Conservation (phyloP, 2,888 invertebrate genomes). For the Watsonalla cultraria region DNA sequence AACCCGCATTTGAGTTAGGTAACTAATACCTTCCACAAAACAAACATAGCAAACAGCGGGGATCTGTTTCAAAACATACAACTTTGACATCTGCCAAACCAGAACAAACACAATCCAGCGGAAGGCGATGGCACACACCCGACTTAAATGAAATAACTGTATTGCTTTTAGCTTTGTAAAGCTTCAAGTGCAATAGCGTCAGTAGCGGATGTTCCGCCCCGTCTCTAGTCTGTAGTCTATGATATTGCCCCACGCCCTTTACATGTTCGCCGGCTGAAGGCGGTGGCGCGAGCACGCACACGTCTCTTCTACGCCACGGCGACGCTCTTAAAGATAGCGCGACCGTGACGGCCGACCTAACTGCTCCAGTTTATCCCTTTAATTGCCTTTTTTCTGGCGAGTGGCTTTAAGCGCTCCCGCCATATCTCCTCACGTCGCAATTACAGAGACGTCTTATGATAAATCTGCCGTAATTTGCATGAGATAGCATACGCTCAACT, state of each 20-base stretch:
- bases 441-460: slow-evolving; percentile 78
- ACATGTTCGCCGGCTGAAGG: slow-evolving; percentile 66
- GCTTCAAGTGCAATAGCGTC: slow-evolving; percentile 77
- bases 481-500: slow-evolving; percentile 79
- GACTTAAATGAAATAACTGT: slow-evolving; percentile 79
- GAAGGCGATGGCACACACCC: slow-evolving; percentile 72
- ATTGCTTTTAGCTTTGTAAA: slow-evolving; percentile 78
- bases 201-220: slow-evolving; percentile 71
- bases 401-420: slow-evolving; percentile 69
- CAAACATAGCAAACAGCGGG: slow-evolving; percentile 60
- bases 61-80: slow-evolving; percentile 75
- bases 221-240: slow-evolving; percentile 73
- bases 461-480: slow-evolving; percentile 79
- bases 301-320: slow-evolving; percentile 20
- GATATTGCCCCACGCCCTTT: slow-evolving; percentile 78
- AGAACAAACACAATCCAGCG: slow-evolving; percentile 75
- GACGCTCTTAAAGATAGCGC: slow-evolving; percentile 55
- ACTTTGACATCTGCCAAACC: slow-evolving; percentile 78
- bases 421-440: slow-evolving; percentile 78
- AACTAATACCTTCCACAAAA: slow-evolving; percentile 58
- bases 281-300: slow-evolving; percentile 51
- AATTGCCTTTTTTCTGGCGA: slow-evolving; percentile 76
- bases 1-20: slow-evolving; percentile 25
- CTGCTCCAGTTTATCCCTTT: slow-evolving; percentile 75
- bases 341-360: slow-evolving; percentile 68